Evolutionary conservation across 2,888 invertebrate species (phyloP).

Genomic region (Cheilosia soror): DNA sequence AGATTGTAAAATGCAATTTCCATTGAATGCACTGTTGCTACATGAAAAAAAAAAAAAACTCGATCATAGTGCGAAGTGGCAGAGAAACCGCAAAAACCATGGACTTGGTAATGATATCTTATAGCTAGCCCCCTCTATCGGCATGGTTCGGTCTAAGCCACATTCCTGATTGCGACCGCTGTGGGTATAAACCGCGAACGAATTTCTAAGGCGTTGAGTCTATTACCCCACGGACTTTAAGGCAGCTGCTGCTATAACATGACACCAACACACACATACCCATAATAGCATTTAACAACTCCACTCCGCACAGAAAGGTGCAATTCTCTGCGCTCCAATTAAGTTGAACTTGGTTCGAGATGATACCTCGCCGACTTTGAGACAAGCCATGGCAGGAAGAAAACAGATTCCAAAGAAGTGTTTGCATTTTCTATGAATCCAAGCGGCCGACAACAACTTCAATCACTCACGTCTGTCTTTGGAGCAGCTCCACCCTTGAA

Average conservation of each 20-base stretch:
- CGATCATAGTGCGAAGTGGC: constrained; percentile 63
- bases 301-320: constrained; percentile 57
- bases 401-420: constrained; percentile 52
- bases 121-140: background rate
- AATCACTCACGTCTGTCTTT: constrained; percentile 10
- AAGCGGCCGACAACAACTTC: background rate
- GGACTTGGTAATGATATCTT: constrained; percentile 68
- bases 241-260: constrained; percentile 68
- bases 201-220: constrained; percentile 72
- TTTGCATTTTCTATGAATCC: constrained; percentile 65
- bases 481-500: constrained; percentile 56
- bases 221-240: constrained; percentile 68
- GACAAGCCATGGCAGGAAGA: constrained; percentile 37
- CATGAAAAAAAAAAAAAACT: constrained; percentile 41
- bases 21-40: constrained; percentile 51
- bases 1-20: constrained; percentile 68
- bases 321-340: constrained; percentile 74
- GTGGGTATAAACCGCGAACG: constrained; percentile 63
- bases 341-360: constrained; percentile 67
- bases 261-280: constrained; percentile 21
- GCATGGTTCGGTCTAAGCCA: constrained; percentile 28
- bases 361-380: constrained; percentile 15
- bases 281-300: constrained; percentile 34
- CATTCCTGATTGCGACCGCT: constrained; percentile 54
- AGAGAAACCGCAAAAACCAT: constrained; percentile 61